Evolutionary conservation across 2,888 invertebrate species (phyloP), one percentile per base, ranked within the genome.

Genomic region (Dasypogon diadema): DNA sequence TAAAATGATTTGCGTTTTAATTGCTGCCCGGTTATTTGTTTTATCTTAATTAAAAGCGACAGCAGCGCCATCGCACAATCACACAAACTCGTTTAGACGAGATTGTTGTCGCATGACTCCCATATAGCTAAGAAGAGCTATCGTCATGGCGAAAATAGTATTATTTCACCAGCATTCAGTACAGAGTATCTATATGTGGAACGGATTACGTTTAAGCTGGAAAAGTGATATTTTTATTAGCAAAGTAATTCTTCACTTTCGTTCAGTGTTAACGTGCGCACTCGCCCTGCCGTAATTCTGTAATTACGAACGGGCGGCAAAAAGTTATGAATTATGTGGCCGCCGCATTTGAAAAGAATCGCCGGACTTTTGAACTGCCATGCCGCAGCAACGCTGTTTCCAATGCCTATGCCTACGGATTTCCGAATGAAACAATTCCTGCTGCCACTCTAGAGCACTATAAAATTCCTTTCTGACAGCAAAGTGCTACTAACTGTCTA

Each of bases 31-130:
- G 75, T 76, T 65, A 37, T 60, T 78, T 76, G 75, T 74, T 76
- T 75, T 77, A 76, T 76, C 60, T 77, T 78, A 77, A 79, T 79
- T 78, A 79, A 63, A 77, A 79, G 37, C 75, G 79, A 79, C 79
- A 77, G 76, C 75, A 42, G 76, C 70, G 70, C 70, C 70, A 70
- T 70, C 70, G 34, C 14, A 70, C 54, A 70, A 70, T 70, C 70
- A 30, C 34, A 70, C 70, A 70, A 54, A 54, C 70, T 34, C 70
- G 70, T 70, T 70, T 70, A 70, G 54, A 70, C 30, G 51, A 54
- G 70, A 70, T 70, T 70, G 51, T 70, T 54, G 70, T 54, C 70
- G 70, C 54, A 70, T 54, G 21, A 34, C 70, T 46, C 26, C 65
- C 26, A 65, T 65, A 51, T 30, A n/a, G 70, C 70, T 26, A 56